Conservation (phyloP, 2,797 vertebrate species). For the Miichthys miiuy region DNA sequence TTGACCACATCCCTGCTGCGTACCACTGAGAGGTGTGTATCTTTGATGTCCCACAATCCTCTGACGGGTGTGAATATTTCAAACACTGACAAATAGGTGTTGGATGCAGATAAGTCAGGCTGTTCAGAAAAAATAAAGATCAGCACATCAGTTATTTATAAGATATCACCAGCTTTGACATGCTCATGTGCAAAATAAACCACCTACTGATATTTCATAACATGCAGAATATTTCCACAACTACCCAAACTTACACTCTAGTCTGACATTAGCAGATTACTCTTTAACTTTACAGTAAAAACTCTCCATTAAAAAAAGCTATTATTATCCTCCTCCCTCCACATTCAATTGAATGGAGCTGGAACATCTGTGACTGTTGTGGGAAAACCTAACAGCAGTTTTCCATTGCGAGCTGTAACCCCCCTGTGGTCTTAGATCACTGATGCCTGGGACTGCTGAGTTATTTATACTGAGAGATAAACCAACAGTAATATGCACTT, state of each 20-base stretch:
- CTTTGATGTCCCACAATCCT: conserved; percentile 14
- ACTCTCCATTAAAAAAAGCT: conserved; percentile 37
- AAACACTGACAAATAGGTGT: conserved; percentile 7
- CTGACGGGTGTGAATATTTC: neutral
- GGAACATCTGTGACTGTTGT: conserved; percentile 62
- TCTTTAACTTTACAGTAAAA: conserved; percentile 12
- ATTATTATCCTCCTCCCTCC: conserved; percentile 57
- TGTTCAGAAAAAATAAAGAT: neutral
- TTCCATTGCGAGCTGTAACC: conserved; percentile 59
- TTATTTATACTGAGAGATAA: conserved; percentile 37
- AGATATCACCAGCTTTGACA: neutral
- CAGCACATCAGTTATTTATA: neutral
- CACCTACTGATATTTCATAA: conserved; percentile 3
- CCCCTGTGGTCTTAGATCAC: conserved; percentile 36
- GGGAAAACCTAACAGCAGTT: conserved; percentile 59
- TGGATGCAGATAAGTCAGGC: neutral
- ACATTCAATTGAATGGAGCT: conserved; percentile 49
- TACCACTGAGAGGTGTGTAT: neutral
- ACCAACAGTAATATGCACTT: conserved; percentile 4
- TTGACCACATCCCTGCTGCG: neutral
- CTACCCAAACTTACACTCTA: neutral
- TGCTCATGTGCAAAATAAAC: neutral
- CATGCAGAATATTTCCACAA: neutral
- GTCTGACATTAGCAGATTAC: conserved; percentile 15
- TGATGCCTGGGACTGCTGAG: neutral